Evolutionary conservation across 1,140 invertebrate genomes (phyloP).

Genomic region (Caerostris darwini): DNA sequence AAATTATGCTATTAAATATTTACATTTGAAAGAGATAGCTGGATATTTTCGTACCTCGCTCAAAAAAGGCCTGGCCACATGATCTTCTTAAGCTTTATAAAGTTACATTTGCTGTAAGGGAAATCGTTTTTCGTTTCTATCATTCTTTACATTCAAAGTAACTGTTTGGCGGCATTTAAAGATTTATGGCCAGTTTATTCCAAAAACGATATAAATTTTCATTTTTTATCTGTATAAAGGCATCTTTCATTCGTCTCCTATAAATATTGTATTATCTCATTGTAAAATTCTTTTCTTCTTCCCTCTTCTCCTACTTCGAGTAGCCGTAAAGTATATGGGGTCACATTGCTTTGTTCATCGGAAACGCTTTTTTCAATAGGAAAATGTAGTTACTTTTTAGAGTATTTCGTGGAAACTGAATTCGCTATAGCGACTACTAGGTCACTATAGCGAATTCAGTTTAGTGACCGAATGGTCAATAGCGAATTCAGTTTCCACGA

Average conservation of each 20-base stretch:
- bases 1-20: background rate
- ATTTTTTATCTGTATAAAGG: background rate
- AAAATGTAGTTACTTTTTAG: background rate
- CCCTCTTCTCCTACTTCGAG: background rate
- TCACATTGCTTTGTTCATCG: background rate
- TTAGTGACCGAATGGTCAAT: too few species aligned
- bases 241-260: background rate
- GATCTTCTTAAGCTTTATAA: background rate
- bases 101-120: background rate
- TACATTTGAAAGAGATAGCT: background rate
- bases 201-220: background rate
- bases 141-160: background rate
- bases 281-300: background rate
- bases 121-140: background rate
- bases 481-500: background rate
- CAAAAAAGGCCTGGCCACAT: background rate
- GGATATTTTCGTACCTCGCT: background rate
- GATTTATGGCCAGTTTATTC: background rate
- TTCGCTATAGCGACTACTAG: background rate
- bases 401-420: background rate
- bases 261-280: background rate
- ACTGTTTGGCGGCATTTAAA: background rate
- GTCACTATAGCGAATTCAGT: too few species aligned
- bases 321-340: background rate
- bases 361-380: background rate